phyloP scores from a whole-genome alignment of 2,888 invertebrate species.

The Zaprionus lineosus region DNA sequence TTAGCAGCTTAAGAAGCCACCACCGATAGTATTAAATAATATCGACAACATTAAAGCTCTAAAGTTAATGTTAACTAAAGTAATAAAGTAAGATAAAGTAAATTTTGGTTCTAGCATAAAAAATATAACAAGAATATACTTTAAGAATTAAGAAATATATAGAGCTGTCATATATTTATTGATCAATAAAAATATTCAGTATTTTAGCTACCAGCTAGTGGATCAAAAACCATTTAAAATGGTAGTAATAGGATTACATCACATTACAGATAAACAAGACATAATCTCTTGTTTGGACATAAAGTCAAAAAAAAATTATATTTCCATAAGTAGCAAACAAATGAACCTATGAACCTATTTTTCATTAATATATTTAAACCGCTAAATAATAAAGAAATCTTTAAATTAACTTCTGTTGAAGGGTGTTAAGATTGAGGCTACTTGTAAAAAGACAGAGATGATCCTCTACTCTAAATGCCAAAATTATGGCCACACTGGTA shows the following conservation, averaged over 20 bases:
- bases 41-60: neutral
- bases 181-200: neutral
- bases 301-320: neutral
- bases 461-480: slow-evolving; percentile 5
- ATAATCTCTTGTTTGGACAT: neutral
- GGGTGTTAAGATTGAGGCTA: neutral
- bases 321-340: neutral
- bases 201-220: neutral
- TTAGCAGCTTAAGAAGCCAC: no score
- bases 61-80: neutral
- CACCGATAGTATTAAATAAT: neutral
- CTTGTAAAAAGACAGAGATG: neutral
- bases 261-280: neutral
- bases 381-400: neutral
- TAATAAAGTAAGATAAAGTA: neutral
- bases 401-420: neutral
- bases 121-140: neutral
- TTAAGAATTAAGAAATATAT: neutral
- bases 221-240: slow-evolving; percentile 5
- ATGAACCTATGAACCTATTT: slow-evolving; percentile 2
- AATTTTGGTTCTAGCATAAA: neutral
- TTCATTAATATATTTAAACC: neutral
- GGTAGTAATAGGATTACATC: neutral
- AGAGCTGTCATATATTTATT: neutral
- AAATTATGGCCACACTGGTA: slow-evolving; percentile 4